Evolutionary conservation across 2,113 vertebrate species (phyloP), one percentile per base, ranked within the genome.

Genomic region (Sclerurus mexicanus): DNA sequence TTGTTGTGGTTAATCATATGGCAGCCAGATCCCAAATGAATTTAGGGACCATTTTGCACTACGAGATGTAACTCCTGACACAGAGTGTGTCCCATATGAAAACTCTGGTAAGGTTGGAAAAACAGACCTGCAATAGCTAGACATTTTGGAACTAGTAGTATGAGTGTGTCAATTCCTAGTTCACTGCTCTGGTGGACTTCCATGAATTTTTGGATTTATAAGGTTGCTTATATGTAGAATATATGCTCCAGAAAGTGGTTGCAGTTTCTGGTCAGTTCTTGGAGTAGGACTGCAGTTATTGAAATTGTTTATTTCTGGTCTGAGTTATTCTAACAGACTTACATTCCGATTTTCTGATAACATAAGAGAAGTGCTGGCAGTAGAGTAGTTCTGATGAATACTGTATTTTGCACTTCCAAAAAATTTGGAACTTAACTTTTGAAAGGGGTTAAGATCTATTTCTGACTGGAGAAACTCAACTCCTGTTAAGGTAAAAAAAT

Each of bases 11-110:
- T 85, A 53, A 74, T 82, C 18, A 18, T 37, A 33, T 46, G 42
- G 33, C 35, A 64, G 0, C 12, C 12, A 22, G 33, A 63, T 44
- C 30, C 27, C 49, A 79, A 39, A 33, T 75, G 2, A 85, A 47
- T 72, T 85, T 31, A 56, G 53, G 60, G 44, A 33, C 15, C 8
- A 1, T 74, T 82, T 82, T 79, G 39, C 28, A 25, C 28, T 56
- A 3, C 0, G 3, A 69, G 20, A 28, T 55, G 13, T 0, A 56
- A 23, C 35, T 79, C 35, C 39, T 85, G 47, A 47, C 0, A 1
- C 46, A 27, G 49, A 78, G 7, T 35, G 8, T 1, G 2, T 89
- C 42, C 37, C 6, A 6, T 56, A 31, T 83, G 62, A 85, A 59
- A 90, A 78, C 8, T 8, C 25, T 87, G 46, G 30, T 44, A 79